Evolutionary conservation across 2,797 vertebrate species (phyloP).

Genomic region (Neosilurus mollespiculum): DNA sequence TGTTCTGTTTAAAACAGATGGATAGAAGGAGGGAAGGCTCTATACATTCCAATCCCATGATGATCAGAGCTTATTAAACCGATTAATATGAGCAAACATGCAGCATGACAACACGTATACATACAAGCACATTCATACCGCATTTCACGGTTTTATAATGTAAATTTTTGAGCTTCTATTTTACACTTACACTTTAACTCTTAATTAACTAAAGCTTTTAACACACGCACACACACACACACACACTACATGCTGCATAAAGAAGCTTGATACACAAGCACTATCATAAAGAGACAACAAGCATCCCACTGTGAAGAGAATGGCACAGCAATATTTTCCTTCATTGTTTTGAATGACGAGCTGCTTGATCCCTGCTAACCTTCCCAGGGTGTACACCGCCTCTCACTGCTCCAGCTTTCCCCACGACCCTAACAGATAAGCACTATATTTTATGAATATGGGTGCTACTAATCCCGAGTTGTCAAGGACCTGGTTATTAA

Average conservation of each 20-base stretch:
- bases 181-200: slow-evolving; percentile 2
- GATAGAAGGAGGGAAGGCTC: slow-evolving; percentile 88
- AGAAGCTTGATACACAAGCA: slow-evolving; percentile 64
- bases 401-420: no score
- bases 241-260: slow-evolving; percentile 54
- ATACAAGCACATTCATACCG: slow-evolving; percentile 28
- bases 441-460: no score
- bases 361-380: no score
- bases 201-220: background rate
- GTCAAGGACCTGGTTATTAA: no score
- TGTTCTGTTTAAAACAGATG: slow-evolving; percentile 68
- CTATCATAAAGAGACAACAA: slow-evolving; percentile 69
- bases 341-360: no score
- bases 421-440: no score
- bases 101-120: slow-evolving; percentile 48
- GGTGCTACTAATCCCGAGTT: no score
- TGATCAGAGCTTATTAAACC: slow-evolving; percentile 74
- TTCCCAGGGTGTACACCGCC: no score
- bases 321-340: slow-evolving; percentile 44
- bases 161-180: background rate
- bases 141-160: background rate
- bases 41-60: slow-evolving; percentile 99
- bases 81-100: slow-evolving; percentile 47
- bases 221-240: slow-evolving; percentile 49
- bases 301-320: slow-evolving; percentile 73